Evolutionary conservation across 2,797 vertebrate species (phyloP).

Genomic region (Hipposideros larvatus): DNA sequence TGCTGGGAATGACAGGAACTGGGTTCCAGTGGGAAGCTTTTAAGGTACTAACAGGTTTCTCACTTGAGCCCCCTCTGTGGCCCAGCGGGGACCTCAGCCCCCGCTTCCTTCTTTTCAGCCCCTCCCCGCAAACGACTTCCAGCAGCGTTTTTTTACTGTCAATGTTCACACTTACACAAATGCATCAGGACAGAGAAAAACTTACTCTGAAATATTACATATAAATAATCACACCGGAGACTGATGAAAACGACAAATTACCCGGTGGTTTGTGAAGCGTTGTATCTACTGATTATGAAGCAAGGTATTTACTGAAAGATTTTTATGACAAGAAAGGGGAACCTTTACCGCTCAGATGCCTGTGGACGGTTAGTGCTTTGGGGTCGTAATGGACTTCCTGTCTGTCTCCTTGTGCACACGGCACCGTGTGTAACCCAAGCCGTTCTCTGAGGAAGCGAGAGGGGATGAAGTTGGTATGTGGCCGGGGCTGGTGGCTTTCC

Average conservation of each 20-base stretch:
- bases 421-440: no score
- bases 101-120: neutral
- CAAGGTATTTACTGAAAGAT: neutral
- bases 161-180: neutral
- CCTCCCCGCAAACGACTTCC: neutral
- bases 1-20: no score
- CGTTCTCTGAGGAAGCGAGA: neutral
- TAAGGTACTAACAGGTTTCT: no score
- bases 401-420: neutral
- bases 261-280: neutral
- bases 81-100: no score
- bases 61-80: neutral
- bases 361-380: accelerated
- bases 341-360: no score
- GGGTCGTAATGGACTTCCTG: no score
- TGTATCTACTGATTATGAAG: no score
- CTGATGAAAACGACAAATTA: accelerated
- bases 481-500: neutral
- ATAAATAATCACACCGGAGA: neutral
- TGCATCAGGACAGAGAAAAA: neutral
- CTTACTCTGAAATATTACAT: no score
- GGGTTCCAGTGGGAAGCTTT: no score
- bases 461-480: accelerated
- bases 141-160: neutral
- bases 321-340: neutral